Base-by-base conservation (phyloP, 2,888 invertebrate genomes). In the Bimastos eiseni region DNA sequence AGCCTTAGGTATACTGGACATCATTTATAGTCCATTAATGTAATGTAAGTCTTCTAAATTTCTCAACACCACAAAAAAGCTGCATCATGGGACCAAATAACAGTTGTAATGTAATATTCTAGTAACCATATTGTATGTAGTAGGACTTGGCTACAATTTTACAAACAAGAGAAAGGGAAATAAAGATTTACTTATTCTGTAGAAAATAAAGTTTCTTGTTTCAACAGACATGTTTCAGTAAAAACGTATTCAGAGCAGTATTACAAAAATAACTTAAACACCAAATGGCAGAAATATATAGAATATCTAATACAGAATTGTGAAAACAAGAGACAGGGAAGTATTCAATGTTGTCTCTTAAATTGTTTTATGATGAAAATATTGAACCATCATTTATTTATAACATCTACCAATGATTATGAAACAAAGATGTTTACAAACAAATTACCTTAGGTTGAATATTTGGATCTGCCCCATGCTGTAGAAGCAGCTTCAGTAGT, bases 401-500 rank as follows among this genome's bases (percentile, higher is more conserved):
- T 70, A 70, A 70, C 6, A 70, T 70, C n/a, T n/a, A 70, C 70
- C 70, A 70, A 70, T 24, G 49, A 49, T n/a, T 70, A 24, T 30
- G 30, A 55, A 30, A n/a, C 11, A 70, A n/a, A 70, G 70, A n/a
- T n/a, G 8, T 70, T n/a, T 70, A 30, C 70, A 70, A n/a, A n/a
- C n/a, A n/a, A 70, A 70, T 3, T 86, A 86, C 86, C 37, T 86
- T 86, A 37, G 86, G 86, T 19, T 37, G 37, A 37, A 86, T 37
- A 37, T 86, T 37, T 86, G 86, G 86, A 37, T 86, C 86, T 24
- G 86, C 86, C 17, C 86, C 86, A 37, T 86, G 86, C 86, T 6
- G 21, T 21, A 86, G 86, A 86, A 86, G 86, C 17, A 37, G 24
- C 8, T 34, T 36, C 36, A 86, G 21, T 36, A 86, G 86, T 86